Evolutionary conservation across 2,113 vertebrate genomes (phyloP).

Genomic region (Cynocephalus volans): DNA sequence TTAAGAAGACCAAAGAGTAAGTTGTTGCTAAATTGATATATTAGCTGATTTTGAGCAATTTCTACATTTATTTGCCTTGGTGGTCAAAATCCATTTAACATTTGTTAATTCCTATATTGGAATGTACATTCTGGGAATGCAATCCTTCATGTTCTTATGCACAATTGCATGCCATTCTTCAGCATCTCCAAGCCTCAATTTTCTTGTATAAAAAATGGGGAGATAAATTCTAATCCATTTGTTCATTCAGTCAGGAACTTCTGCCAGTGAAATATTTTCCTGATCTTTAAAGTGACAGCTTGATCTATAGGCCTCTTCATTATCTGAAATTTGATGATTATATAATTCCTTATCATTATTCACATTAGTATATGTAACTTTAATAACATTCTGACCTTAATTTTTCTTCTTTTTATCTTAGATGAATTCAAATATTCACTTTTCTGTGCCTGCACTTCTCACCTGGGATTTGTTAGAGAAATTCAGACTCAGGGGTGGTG

Average conservation of each 20-base stretch:
- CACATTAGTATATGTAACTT: background rate
- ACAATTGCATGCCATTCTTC: background rate
- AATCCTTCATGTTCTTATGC: background rate
- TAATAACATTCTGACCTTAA: background rate
- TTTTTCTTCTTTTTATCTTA: background rate
- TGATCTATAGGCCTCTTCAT: background rate
- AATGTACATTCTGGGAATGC: background rate
- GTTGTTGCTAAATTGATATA: background rate
- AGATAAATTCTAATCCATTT: background rate
- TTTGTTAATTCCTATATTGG: background rate
- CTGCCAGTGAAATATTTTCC: fast-evolving
- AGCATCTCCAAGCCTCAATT: background rate
- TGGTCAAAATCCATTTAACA: background rate
- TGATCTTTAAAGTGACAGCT: background rate
- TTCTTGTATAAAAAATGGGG: background rate
- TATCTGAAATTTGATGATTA: background rate
- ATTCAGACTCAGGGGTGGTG: background rate
- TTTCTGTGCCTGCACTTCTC: background rate
- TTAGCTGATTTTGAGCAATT: background rate
- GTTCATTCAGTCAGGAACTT: background rate
- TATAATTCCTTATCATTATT: background rate
- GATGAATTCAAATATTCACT: background rate
- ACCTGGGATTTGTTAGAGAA: background rate
- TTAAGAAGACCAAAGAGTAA: background rate
- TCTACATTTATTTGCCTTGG: background rate